These are phyloP conservation scores for Chelidonichthys spinosus DNA, from an alignment of 2,797 vertebrate species.

Conservation along the genomic window DNA sequence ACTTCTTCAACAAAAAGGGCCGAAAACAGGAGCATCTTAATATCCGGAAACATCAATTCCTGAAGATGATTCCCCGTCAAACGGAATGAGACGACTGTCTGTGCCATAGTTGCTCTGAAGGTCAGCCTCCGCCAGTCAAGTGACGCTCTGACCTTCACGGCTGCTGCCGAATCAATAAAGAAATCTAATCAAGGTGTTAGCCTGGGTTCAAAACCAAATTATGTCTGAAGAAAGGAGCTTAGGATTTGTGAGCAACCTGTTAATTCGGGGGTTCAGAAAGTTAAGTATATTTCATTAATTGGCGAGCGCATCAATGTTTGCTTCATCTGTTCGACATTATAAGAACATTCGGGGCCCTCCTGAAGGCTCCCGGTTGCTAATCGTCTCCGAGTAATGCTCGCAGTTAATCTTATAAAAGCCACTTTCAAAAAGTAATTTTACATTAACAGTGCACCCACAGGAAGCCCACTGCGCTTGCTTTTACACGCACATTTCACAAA, in stretches of 20 bases:
- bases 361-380: conserved; percentile 12
- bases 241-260: conserved; percentile 52
- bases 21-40: conserved; percentile 4
- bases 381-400: conserved; percentile 23
- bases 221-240: conserved; percentile 50
- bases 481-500: not conserved
- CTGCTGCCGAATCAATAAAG: conserved; percentile 68
- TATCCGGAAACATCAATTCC: conserved; percentile 25
- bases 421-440: conserved; percentile 13
- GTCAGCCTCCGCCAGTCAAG: conserved; percentile 62
- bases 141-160: conserved; percentile 73
- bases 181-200: conserved; percentile 76
- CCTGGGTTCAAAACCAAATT: conserved; percentile 64
- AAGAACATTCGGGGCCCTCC: conserved; percentile 2
- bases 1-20: not conserved
- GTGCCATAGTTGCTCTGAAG: conserved; percentile 66
- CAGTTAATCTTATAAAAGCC: conserved; percentile 17
- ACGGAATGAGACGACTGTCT: conserved; percentile 54
- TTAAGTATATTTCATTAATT: conserved; percentile 59
- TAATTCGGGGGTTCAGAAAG: conserved; percentile 43
- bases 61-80: conserved; percentile 44
- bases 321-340: conserved; percentile 41
- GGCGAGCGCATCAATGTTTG: conserved; percentile 38
- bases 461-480: not conserved
- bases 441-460: not conserved